Evolutionary conservation across 2,797 vertebrate species (phyloP).

Genomic region (Coilia nasus): DNA sequence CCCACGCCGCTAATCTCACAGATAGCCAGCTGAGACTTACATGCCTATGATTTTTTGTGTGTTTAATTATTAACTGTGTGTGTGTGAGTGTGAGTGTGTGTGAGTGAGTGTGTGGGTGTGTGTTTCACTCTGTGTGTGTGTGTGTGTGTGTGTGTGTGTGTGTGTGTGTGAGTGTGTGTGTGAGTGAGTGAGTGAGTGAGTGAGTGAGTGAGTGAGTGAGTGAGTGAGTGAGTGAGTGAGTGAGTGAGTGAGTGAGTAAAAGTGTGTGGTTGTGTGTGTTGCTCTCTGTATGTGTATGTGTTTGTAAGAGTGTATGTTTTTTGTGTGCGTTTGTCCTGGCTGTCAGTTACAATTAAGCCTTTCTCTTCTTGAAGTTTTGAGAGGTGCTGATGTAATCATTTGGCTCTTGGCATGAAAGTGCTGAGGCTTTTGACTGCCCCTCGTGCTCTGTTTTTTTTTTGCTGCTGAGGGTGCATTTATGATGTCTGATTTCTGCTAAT

Average conservation of each 20-base stretch:
- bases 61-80: slow-evolving; percentile 15
- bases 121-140: slow-evolving; percentile 2
- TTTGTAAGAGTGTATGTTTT: slow-evolving; percentile 11
- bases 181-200: not conserved
- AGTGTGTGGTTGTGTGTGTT: not conserved
- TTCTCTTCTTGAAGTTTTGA: not conserved
- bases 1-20: slow-evolving; percentile 32
- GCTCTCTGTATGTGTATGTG: not conserved
- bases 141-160: slow-evolving; percentile 24
- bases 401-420: not conserved
- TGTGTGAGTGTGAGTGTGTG: not conserved
- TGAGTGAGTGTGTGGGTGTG: not conserved
- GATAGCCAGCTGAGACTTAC: not conserved
- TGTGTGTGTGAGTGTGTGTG: slow-evolving; percentile 20
- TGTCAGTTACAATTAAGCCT: not conserved
- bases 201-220: slow-evolving; percentile 18
- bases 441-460: not conserved
- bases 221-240: slow-evolving; percentile 23
- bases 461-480: not conserved
- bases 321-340: not conserved
- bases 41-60: slow-evolving; percentile 7
- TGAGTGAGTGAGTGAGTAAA: not conserved
- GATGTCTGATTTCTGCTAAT: not conserved
- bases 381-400: not conserved
- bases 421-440: not conserved